Conservation (phyloP, 2,113 vertebrate species). For the Phocoena phocoena region DNA sequence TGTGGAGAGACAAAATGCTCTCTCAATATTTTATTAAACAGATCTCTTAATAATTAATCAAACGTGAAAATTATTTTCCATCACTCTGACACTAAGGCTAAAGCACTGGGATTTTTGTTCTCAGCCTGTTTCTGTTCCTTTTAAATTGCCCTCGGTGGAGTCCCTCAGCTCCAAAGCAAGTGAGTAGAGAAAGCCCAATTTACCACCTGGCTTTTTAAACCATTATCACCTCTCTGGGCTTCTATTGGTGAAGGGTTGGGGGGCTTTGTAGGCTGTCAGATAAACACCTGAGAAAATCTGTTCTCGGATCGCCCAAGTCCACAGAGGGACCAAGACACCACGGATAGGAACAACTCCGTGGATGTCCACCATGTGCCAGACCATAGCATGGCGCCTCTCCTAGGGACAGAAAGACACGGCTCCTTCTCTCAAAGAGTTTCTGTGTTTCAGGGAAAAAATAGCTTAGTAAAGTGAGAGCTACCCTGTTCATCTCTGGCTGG, state of each 20-base stretch:
- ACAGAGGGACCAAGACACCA: background rate
- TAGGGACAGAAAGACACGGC: background rate
- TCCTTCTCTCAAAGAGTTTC: background rate
- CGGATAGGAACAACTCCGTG: rapidly evolving
- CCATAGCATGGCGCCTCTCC: rapidly evolving
- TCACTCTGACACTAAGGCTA: constrained; percentile 68
- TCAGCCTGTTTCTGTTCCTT: constrained; percentile 66
- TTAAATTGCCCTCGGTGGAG: constrained; percentile 64
- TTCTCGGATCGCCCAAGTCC: background rate
- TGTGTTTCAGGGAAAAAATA: background rate
- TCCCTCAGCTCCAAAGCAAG: constrained; percentile 42
- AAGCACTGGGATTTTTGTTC: constrained; percentile 3
- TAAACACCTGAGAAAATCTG: constrained; percentile 43
- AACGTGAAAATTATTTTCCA: constrained; percentile 77
- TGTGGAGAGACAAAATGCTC: constrained; percentile 65
- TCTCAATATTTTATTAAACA: constrained; percentile 79
- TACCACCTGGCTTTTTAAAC: constrained; percentile 72
- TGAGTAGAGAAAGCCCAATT: constrained; percentile 49
- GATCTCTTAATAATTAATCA: constrained; percentile 81
- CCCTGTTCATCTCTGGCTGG: background rate
- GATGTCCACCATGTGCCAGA: background rate
- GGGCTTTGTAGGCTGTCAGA: constrained; percentile 14
- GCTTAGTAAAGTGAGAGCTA: background rate
- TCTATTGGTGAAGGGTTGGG: background rate
- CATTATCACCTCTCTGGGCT: constrained; percentile 66